These are phyloP conservation scores for Labeo calbasu DNA, from an alignment of 2,797 vertebrate species.

Conservation along the genomic window DNA sequence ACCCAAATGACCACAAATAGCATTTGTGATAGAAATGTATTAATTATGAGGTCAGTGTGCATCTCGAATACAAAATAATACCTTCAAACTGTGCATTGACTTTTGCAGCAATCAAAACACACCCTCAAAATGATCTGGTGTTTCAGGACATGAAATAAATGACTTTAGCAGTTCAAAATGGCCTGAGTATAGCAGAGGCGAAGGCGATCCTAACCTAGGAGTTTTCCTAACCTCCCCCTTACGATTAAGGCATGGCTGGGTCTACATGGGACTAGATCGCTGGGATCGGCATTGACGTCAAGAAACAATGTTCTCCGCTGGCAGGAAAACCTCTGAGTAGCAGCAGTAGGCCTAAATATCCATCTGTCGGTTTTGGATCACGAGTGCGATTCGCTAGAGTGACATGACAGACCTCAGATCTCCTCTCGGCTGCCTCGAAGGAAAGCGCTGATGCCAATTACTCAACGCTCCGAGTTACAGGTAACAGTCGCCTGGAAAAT, in stretches of 20 bases:
- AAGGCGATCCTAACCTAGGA: conserved; percentile 16
- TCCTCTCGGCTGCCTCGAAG: conserved; percentile 28
- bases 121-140: conserved; percentile 7
- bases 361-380: conserved; percentile 43
- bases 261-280: conserved; percentile 26
- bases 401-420: conserved; percentile 33
- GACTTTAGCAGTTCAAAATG: conserved; percentile 30
- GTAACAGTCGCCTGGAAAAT: conserved; percentile 26
- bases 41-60: conserved; percentile 41
- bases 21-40: conserved; percentile 36
- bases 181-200: conserved; percentile 46
- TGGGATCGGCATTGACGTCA: conserved; percentile 14
- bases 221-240: conserved; percentile 29
- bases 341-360: conserved; percentile 46
- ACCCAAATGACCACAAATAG: conserved; percentile 36
- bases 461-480: conserved; percentile 16
- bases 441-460: conserved; percentile 32
- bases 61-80: conserved; percentile 39
- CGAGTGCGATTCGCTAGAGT: conserved; percentile 22
- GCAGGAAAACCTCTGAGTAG: conserved; percentile 39
- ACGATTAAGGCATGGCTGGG: conserved; percentile 46
- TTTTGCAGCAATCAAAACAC: conserved; percentile 22
- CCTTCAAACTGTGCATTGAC: conserved; percentile 14
- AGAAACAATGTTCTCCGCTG: conserved; percentile 35
- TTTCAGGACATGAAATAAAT: conserved; percentile 19